phyloP scores from a whole-genome alignment of 2,888 invertebrate species.

The Hemithea aestivaria region DNA sequence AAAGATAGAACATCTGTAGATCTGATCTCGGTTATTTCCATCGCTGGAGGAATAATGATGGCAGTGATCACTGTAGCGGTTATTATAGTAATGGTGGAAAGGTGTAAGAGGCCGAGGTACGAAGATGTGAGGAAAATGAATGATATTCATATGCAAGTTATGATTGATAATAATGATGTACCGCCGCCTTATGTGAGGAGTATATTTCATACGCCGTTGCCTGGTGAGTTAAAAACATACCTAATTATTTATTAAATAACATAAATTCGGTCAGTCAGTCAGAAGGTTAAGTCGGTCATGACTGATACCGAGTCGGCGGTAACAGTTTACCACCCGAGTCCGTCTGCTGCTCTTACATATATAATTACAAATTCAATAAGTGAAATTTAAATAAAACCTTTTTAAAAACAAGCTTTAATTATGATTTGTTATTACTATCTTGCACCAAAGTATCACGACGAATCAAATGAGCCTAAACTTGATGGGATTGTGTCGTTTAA shows the following conservation, averaged over 20 bases:
- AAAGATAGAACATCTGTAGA: conserved; percentile 60
- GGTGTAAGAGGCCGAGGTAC: conserved; percentile 62
- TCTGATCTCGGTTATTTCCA: conserved; percentile 71
- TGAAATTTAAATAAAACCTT: no score
- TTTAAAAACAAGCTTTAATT: no score
- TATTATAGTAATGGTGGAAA: conserved; percentile 69
- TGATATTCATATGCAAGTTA: conserved; percentile 68
- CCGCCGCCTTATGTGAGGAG: conserved; percentile 77
- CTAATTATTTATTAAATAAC: neutral
- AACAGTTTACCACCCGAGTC: no score
- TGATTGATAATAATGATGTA: conserved; percentile 63
- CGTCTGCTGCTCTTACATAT: no score
- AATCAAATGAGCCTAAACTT: no score
- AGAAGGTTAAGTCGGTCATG: no score
- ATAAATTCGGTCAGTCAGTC: no score
- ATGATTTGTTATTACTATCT: no score
- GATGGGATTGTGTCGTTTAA: no score
- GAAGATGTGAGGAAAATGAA: conserved; percentile 65
- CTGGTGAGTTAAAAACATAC: conserved; percentile 69
- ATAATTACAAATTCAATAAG: no score
- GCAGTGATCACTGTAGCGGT: conserved; percentile 72
- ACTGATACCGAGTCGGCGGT: no score
- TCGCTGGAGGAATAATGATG: conserved; percentile 74
- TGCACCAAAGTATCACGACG: no score
- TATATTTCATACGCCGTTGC: conserved; percentile 77